phyloP scores from a whole-genome alignment of 2,113 vertebrate species.

The Eudyptes chrysolophus region DNA sequence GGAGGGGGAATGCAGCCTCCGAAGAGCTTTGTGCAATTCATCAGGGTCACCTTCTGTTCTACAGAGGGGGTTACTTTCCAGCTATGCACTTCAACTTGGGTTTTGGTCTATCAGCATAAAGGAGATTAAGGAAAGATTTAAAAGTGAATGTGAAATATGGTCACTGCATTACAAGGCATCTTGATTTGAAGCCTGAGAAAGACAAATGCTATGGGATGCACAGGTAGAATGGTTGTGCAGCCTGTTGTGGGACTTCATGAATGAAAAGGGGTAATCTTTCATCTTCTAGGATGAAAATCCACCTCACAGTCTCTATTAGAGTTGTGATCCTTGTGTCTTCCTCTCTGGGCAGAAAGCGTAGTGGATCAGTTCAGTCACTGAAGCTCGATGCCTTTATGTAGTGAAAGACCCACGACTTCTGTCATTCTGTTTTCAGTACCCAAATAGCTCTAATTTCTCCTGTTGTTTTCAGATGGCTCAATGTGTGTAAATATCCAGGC shows the following conservation, averaged over 20 bases:
- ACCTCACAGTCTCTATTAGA: background rate
- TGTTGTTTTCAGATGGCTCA: background rate
- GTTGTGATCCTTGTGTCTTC: background rate
- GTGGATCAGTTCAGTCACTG: background rate
- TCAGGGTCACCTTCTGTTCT: background rate
- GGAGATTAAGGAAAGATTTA: background rate
- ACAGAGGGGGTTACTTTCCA: background rate
- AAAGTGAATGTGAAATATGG: background rate
- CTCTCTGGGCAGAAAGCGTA: background rate
- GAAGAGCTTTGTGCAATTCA: background rate
- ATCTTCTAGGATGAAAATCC: background rate
- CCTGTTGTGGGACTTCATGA: background rate
- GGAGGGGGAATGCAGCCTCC: background rate
- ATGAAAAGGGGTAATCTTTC: background rate
- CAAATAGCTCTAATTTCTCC: background rate
- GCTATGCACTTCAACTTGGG: background rate
- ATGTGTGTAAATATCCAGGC: background rate
- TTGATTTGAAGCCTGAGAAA: background rate
- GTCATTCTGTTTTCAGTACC: background rate
- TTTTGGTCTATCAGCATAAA: background rate
- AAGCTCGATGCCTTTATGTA: accelerated
- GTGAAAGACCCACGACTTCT: background rate
- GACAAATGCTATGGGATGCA: background rate
- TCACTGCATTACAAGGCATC: background rate
- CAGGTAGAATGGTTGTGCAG: background rate